Percentiles rank a stretch among this genome's conserved stretches.
phyloP scores from a whole-genome alignment of 2,888 invertebrate species.

The Ophraella communa region DNA sequence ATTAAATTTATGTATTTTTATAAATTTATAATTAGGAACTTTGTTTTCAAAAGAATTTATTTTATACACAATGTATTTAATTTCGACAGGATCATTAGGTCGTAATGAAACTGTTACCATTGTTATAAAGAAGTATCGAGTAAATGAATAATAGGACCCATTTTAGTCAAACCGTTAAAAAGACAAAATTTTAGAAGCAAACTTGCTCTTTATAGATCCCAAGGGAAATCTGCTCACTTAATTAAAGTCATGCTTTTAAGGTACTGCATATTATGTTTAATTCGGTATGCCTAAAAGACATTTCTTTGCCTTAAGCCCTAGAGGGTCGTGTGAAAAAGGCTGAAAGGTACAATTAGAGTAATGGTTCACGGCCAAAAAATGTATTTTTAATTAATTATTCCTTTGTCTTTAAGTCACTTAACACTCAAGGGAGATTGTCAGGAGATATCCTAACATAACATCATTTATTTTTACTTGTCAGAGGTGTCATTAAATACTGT shows the following conservation, averaged over 20 bases:
- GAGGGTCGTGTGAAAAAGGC: constrained; percentile 24
- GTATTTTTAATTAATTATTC: constrained; percentile 24
- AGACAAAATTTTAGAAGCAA: constrained; percentile 31
- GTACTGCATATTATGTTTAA: constrained; percentile 39
- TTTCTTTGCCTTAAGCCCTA: constrained; percentile 22
- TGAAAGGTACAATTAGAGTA: constrained; percentile 25
- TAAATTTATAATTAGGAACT: too few relatives aligned
- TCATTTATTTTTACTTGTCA: constrained; percentile 3
- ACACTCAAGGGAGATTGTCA: background rate
- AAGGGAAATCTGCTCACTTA: constrained; percentile 36
- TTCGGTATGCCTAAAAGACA: constrained; percentile 32
- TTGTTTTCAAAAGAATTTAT: too few relatives aligned
- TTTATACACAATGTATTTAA: too few relatives aligned
- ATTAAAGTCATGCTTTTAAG: constrained; percentile 38
- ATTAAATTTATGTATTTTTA: too few relatives aligned
- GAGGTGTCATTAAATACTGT: background rate
- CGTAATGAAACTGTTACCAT: constrained; percentile 3
- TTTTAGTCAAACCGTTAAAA: constrained; percentile 32
- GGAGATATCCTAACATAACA: background rate
- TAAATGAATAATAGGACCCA: constrained; percentile 28
- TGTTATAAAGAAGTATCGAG: constrained; percentile 29
- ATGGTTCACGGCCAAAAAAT: constrained; percentile 18
- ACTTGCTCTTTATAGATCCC: constrained; percentile 32
- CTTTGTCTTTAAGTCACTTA: constrained; percentile 13
- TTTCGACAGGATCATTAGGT: background rate